Conservation (phyloP, 1,140 invertebrate genomes). For the Cyclargus thomasi region DNA sequence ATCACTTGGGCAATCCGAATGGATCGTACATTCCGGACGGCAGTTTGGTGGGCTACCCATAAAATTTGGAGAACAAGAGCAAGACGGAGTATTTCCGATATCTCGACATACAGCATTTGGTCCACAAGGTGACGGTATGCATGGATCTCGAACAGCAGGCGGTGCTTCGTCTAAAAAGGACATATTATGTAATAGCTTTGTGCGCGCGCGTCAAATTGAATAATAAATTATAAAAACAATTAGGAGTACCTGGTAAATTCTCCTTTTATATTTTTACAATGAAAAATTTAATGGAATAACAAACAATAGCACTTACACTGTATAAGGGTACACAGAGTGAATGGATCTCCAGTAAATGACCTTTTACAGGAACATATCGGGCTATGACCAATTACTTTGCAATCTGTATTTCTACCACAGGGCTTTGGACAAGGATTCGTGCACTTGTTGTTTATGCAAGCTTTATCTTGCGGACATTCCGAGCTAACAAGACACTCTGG, state of each 20-base stretch:
- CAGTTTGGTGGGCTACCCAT: constrained; percentile 83
- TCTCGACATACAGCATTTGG: constrained; percentile 81
- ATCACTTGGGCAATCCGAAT: constrained; percentile 79
- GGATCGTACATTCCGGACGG: constrained; percentile 81
- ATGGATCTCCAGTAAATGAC: constrained; percentile 80
- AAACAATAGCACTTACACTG: constrained; percentile 69
- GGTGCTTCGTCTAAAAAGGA: constrained; percentile 55
- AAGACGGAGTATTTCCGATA: constrained; percentile 77
- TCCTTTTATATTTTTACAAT: no score
- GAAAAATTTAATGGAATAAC: no score
- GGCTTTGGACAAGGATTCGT: constrained; percentile 78
- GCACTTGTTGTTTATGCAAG: constrained; percentile 79
- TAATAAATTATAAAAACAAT: no score
- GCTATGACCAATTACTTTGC: constrained; percentile 81
- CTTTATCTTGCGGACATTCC: constrained; percentile 78
- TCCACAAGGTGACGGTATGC: constrained; percentile 82
- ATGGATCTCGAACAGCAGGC: constrained; percentile 71
- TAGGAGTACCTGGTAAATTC: no score
- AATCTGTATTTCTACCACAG: constrained; percentile 78
- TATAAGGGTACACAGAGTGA: constrained; percentile 76
- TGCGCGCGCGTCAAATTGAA: no score
- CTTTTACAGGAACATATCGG: constrained; percentile 79
- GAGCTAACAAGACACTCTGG: constrained; percentile 79
- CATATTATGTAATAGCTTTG: no score
- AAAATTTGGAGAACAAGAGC: constrained; percentile 78